Evolutionary conservation across 2,888 invertebrate species (phyloP).

Genomic region (Rhagophthalmus giganteus): DNA sequence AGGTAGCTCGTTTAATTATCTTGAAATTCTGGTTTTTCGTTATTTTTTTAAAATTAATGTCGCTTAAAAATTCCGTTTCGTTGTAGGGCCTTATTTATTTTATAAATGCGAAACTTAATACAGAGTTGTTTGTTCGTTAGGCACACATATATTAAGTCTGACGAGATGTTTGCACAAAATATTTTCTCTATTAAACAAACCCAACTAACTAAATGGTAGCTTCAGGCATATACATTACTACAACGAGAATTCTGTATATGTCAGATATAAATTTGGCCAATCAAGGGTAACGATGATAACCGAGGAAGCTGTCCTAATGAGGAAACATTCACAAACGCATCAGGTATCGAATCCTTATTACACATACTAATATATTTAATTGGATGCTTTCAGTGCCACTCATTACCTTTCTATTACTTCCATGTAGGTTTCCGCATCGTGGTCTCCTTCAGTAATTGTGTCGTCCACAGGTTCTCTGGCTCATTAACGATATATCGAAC

Average conservation of each 20-base stretch:
- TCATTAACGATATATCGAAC: too few relatives aligned
- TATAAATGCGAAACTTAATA: constrained; percentile 23
- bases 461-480: too few relatives aligned
- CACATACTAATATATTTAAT: constrained; percentile 18
- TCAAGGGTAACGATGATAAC: constrained; percentile 27
- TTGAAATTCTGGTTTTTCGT: too few relatives aligned
- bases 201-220: constrained; percentile 31
- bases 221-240: constrained; percentile 25
- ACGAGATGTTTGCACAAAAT: constrained; percentile 31
- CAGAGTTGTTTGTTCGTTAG: constrained; percentile 18
- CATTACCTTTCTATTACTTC: too few relatives aligned
- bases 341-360: constrained; percentile 23
- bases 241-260: constrained; percentile 27
- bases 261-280: constrained; percentile 32
- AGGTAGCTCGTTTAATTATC: too few relatives aligned
- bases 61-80: neutral
- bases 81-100: constrained; percentile 3
- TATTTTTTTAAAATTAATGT: neutral
- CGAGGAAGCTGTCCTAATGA: constrained; percentile 23
- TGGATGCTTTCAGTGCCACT: too few relatives aligned
- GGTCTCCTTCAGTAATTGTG: too few relatives aligned
- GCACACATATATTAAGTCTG: constrained; percentile 21
- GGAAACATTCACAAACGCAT: constrained; percentile 23
- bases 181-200: constrained; percentile 30
- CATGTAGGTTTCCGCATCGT: too few relatives aligned